A percentile compares a stretch with the other conserved stretches of the same genome.
Conservation (phyloP, 2,113 vertebrate genomes). For the Tetrao urogallus region DNA sequence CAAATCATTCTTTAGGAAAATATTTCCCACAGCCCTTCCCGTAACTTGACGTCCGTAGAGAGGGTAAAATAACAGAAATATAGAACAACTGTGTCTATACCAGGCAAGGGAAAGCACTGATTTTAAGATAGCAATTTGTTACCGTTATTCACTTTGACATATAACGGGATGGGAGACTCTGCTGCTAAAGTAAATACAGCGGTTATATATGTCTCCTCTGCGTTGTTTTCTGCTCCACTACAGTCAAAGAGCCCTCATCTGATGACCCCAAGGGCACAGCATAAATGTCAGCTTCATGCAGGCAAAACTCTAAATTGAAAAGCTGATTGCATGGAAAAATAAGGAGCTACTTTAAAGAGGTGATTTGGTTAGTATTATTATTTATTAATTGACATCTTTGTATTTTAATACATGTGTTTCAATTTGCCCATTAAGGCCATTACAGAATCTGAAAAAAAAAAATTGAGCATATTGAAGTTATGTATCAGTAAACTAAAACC, state of each 20-base stretch:
- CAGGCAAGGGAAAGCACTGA: slow-evolving; percentile 31
- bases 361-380: not conserved
- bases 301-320: slow-evolving; percentile 10
- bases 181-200: slow-evolving; percentile 33
- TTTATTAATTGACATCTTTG: not conserved
- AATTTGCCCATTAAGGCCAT: not conserved
- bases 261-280: slow-evolving; percentile 33
- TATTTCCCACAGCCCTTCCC: slow-evolving; percentile 66
- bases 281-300: not conserved
- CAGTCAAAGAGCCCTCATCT: slow-evolving; percentile 12
- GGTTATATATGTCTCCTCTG: not conserved
- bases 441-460: not conserved
- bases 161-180: slow-evolving; percentile 14
- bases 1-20: slow-evolving; percentile 60
- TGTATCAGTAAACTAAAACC: not conserved
- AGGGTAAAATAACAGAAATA: slow-evolving; percentile 52
- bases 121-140: slow-evolving; percentile 41
- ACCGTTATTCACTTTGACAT: slow-evolving; percentile 46
- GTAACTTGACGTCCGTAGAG: slow-evolving; percentile 51
- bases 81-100: not conserved
- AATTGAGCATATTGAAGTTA: not conserved
- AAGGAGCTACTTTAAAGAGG: not conserved
- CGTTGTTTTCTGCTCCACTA: slow-evolving; percentile 48
- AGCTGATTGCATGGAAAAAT: not conserved
- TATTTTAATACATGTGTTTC: not conserved